Conservation (phyloP, 2,888 invertebrate genomes). For the Dugesia japonica region DNA sequence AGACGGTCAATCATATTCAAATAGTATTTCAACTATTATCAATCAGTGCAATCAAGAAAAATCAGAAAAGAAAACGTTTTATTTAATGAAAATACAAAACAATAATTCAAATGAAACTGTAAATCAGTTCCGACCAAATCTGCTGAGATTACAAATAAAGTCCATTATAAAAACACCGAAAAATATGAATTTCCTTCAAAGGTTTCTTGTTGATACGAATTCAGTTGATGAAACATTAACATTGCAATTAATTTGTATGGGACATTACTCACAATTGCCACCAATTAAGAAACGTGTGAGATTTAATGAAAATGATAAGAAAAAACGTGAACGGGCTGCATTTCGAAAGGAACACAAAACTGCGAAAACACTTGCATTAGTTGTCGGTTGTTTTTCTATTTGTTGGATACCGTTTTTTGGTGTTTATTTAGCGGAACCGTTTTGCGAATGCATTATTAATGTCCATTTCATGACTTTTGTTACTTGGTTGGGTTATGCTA, state of each 20-base stretch:
- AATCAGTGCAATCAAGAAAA: neutral
- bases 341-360: conserved; percentile 67
- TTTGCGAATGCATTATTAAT: conserved; percentile 52
- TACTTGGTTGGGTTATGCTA: conserved; percentile 74
- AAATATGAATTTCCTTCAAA: neutral
- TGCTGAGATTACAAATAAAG: neutral
- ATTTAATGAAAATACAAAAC: neutral
- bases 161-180: neutral
- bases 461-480: conserved; percentile 42
- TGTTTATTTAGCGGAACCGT: conserved; percentile 65
- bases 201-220: neutral
- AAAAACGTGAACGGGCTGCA: conserved; percentile 39
- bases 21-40: neutral
- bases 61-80: neutral
- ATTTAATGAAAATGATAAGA: conserved; percentile 25
- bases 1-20: neutral
- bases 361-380: conserved; percentile 68
- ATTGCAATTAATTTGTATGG: neutral
- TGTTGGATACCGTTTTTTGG: conserved; percentile 77
- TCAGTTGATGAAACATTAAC: neutral
- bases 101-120: neutral
- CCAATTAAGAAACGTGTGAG: conserved; percentile 13
- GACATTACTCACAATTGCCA: neutral
- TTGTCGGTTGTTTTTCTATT: conserved; percentile 69
- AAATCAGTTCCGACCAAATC: neutral